phyloP scores from a whole-genome alignment of 2,113 vertebrate genomes.

The Tonatia bakeri region DNA sequence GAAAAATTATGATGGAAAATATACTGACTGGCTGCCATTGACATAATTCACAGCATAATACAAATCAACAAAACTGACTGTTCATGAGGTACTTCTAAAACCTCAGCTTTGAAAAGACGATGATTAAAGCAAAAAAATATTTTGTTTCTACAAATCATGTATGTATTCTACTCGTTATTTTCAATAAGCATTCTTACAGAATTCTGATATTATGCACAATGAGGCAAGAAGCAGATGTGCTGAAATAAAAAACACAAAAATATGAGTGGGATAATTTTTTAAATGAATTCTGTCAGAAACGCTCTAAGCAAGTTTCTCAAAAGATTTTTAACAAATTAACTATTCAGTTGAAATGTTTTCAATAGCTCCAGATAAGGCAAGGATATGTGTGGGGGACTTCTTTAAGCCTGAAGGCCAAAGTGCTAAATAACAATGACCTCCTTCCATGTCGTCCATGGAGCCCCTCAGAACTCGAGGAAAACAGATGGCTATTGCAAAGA shows the following conservation, averaged over 20 bases:
- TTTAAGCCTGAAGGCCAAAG: neutral
- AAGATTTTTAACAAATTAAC: constrained; percentile 50
- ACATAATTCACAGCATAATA: neutral
- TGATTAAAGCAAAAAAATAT: constrained; percentile 22
- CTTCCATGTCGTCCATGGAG: neutral
- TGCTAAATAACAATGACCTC: neutral
- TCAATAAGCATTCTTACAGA: neutral
- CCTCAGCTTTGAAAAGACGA: neutral
- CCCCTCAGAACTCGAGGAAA: neutral
- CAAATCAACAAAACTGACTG: neutral
- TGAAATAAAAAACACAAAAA: constrained; percentile 13
- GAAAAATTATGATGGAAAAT: neutral
- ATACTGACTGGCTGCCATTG: neutral
- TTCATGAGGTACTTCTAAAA: neutral
- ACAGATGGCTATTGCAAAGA: neutral
- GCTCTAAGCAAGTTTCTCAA: constrained; percentile 22
- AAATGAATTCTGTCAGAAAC: neutral
- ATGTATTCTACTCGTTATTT: neutral
- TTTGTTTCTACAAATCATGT: neutral
- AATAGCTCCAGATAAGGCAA: neutral
- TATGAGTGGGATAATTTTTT: neutral
- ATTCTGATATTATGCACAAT: neutral
- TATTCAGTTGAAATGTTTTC: constrained; percentile 19
- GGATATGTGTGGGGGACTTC: neutral
- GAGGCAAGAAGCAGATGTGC: neutral